Conservation (phyloP, 2,888 invertebrate genomes). For the Suillia variegata region DNA sequence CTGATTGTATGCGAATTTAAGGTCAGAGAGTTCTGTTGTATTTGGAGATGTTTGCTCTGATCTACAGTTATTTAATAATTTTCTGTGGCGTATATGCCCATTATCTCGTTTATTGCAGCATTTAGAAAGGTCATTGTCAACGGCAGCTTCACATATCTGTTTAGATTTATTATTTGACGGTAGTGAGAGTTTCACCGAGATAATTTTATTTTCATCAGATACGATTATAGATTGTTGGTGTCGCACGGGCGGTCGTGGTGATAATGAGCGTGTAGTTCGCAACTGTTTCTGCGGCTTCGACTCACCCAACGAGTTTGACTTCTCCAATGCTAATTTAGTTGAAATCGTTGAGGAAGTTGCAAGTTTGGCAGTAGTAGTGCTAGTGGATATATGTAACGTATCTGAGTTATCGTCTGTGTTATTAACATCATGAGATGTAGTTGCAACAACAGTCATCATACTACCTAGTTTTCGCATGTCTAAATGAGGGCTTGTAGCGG, state of each 20-base stretch:
- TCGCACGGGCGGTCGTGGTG: slow-evolving; percentile 45
- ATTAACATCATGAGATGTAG: slow-evolving; percentile 8
- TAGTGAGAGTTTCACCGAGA: slow-evolving; percentile 41
- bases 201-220: slow-evolving; percentile 43
- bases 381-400: no score
- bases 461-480: slow-evolving; percentile 59
- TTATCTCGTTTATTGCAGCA: no score
- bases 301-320: slow-evolving; percentile 47
- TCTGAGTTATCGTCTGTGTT: slow-evolving; percentile 37
- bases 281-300: slow-evolving; percentile 44
- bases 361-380: not conserved
- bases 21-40: slow-evolving; percentile 46
- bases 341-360: not conserved
- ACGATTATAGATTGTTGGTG: slow-evolving; percentile 48
- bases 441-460: slow-evolving; percentile 20
- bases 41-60: slow-evolving; percentile 62
- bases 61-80: slow-evolving; percentile 41
- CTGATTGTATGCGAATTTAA: slow-evolving; percentile 42
- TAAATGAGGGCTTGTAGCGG: slow-evolving; percentile 52
- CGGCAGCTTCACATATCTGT: slow-evolving; percentile 3
- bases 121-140: slow-evolving; percentile 16
- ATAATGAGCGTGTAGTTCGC: slow-evolving; percentile 44
- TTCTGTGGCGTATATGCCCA: slow-evolving; percentile 8
- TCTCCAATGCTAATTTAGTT: slow-evolving; percentile 36
- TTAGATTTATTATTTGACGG: not conserved